A percentile compares a stretch with the other conserved stretches of the same genome.
Conservation (phyloP, 2,888 invertebrate genomes). For the Gonocerus acuteangulatus region DNA sequence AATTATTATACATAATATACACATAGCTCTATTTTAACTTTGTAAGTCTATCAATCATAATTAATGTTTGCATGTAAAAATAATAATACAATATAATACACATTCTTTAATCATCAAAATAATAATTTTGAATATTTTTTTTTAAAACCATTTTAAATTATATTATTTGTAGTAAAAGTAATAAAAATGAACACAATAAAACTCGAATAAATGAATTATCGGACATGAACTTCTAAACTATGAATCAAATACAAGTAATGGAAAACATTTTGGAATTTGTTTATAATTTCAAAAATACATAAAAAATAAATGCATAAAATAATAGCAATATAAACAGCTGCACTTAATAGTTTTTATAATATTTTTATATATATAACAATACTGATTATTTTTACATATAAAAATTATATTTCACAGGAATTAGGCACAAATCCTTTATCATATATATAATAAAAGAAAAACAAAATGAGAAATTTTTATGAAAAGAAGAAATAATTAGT, state of each 20-base stretch:
- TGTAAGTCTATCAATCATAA: conserved; percentile 16
- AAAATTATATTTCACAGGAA: conserved; percentile 4
- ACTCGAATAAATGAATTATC: too few species aligned
- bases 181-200: too few species aligned
- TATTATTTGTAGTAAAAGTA: too few species aligned
- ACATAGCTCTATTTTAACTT: conserved; percentile 5
- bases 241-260: neutral
- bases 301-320: conserved; percentile 10
- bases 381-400: conserved; percentile 13
- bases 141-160: too few species aligned
- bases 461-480: too few species aligned
- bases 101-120: neutral
- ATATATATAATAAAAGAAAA: neutral
- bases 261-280: neutral
- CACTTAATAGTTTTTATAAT: neutral
- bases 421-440: neutral
- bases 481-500: too few species aligned
- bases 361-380: conserved; percentile 14
- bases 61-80: conserved; percentile 12
- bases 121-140: too few species aligned
- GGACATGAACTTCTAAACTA: too few species aligned
- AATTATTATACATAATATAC: conserved; percentile 25
- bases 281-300: neutral
- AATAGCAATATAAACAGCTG: neutral
- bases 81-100: conserved; percentile 8